Evolutionary conservation across 2,113 vertebrate genomes (phyloP), one percentile per base, ranked within the genome.

Genomic region (Pterocles gutturalis): DNA sequence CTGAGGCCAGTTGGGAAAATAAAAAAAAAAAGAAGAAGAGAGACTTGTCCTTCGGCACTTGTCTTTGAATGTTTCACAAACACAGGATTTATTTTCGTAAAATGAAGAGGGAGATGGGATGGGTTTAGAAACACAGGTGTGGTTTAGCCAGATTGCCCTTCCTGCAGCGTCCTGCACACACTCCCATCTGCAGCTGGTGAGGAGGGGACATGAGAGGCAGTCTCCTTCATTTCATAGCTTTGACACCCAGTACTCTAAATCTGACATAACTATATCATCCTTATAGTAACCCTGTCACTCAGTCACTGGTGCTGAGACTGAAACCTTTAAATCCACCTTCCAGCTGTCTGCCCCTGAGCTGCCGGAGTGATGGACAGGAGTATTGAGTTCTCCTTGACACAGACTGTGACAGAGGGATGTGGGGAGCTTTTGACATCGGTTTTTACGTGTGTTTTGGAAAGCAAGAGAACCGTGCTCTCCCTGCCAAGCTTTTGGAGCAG

Each of bases 241-340:
- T 70, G 94, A 96, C 91, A 95, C 62, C 36, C 54, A 34, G 1
- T 34, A 26, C 67, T 92, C 79, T 46, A 83, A 93, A 90, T 80
- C 93, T 87, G 93, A 92, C 93, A 62, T 53, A 89, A 78, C 83
- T 76, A 0, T 46, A 62, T 95, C 90, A 83, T 90, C 80, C 71
- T 77, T 46, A 69, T 0, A 53, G 79, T 48, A 86, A 48, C 66
- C 41, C 85, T 95, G 94, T 86, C 92, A 92, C 85, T 97, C 85
- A 80, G 45, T 79, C 64, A 53, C 72, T 18, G 70, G 36, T 61
- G 71, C 90, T 92, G 71, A 71, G 81, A 53, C 43, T 48, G 81
- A 92, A 93, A 87, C 67, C 81, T 88, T 95, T 76, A 93, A 94
- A 94, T 95, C 83, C 87, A 38, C 73, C 91, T 75, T 93, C 55